Evolutionary conservation across 2,888 invertebrate species (phyloP), one percentile per base, ranked within the genome.

Genomic region (Acleris holmiana): DNA sequence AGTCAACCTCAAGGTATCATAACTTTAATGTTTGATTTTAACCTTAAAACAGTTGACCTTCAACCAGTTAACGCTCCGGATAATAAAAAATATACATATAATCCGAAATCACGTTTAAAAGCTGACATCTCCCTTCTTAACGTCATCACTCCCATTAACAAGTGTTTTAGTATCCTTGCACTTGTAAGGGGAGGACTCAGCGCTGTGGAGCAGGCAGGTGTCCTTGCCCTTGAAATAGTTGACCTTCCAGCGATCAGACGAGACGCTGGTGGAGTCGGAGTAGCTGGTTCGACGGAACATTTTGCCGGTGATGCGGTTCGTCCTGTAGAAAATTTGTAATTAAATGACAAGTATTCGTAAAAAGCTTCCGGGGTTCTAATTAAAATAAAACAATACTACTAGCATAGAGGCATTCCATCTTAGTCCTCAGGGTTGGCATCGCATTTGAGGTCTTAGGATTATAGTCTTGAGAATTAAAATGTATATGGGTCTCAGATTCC

Each of bases 221-320:
- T 76, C 78, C 63, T 76, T 78, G 6, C 75, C 75, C 5, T 80
- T 79, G n/a, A 73, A 75, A 66, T 71, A 78, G 65, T 79, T 72
- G 4, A 77, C 84, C 17, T 78, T 75, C 51, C 78, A 80, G 78
- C 86, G 21, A 44, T 86, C 84, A 29, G 75, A 79, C 72, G 83
- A 82, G 0, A 83, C 72, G 18, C 77, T 79, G 0, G 79, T 82
- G 4, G 82, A 79, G 61, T 89, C 87, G 0, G 84, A 77, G 1
- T 55, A 57, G 48, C 62, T 66, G 21, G 51, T 21, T 8, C 56
- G 40, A 10, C 82, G 67, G 58, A 73, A 69, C 13, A 72, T 71
- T 19, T 76, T 78, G n/a, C 70, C 71, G 47, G 77, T 80, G 29
- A 78, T 61, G 47, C 78, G 68, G 68, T 77, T 78, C 19, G 79